Conservation (phyloP, 2,113 vertebrate species). For the Prionailurus bengalensis region DNA sequence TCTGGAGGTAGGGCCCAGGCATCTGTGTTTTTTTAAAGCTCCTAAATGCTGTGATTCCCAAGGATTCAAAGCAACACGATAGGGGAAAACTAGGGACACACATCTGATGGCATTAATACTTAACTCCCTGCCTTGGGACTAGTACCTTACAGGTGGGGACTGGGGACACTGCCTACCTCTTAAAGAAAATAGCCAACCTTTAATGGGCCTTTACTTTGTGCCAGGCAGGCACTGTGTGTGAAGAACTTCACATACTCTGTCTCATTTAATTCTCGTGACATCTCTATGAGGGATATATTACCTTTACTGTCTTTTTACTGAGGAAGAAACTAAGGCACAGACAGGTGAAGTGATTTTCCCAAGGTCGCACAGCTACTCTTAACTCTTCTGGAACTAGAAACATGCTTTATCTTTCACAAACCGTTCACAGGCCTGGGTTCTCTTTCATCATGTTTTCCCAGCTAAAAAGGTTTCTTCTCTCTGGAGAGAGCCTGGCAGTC, state of each 20-base stretch:
- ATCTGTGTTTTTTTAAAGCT: not conserved
- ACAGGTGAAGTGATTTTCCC: not conserved
- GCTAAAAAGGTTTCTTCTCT: not conserved
- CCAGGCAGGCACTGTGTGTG: not conserved
- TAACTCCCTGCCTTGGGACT: not conserved
- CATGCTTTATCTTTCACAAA: not conserved
- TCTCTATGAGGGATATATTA: not conserved
- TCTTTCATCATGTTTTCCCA: conserved; percentile 6
- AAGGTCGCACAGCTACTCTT: not conserved
- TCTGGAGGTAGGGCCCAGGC: not conserved
- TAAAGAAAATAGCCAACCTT: not conserved
- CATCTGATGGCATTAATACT: not conserved
- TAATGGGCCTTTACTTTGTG: not conserved
- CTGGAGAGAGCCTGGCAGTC: not conserved
- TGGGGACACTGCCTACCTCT: not conserved
- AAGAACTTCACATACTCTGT: not conserved
- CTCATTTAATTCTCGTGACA: not conserved
- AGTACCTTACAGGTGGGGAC: not conserved
- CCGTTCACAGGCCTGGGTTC: not conserved
- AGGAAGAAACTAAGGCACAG: conserved; percentile 3
- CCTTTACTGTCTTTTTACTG: not conserved
- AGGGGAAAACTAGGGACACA: not conserved
- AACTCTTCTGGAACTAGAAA: not conserved
- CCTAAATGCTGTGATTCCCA: conserved; percentile 42
- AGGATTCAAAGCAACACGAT: not conserved